Evolutionary conservation across 2,888 invertebrate species (phyloP).

Genomic region (Drosophila helvetica): DNA sequence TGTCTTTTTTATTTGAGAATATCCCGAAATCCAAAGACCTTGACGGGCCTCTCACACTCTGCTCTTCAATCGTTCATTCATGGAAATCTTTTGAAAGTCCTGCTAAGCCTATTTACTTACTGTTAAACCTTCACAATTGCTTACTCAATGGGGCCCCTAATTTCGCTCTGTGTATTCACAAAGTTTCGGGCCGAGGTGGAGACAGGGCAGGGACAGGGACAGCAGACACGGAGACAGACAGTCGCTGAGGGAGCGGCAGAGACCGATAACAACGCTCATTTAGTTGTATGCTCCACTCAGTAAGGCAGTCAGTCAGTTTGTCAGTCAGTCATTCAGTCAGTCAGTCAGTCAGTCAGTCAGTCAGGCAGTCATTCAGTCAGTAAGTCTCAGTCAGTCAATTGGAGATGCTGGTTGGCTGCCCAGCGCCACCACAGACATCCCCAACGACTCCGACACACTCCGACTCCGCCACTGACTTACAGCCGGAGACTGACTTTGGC

Average conservation of each 20-base stretch:
- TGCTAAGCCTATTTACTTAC: background rate
- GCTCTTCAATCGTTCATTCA: background rate
- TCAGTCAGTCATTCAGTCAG: constrained; percentile 32
- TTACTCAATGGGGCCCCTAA: constrained; percentile 24
- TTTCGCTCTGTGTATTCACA: constrained; percentile 26
- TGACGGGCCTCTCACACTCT: background rate
- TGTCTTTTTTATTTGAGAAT: background rate
- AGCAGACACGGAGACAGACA: constrained; percentile 21
- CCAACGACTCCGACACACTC: background rate
- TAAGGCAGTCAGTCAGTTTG: constrained; percentile 41
- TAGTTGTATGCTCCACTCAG: constrained; percentile 65
- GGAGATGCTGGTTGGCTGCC: constrained; percentile 66
- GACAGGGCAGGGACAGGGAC: constrained; percentile 5
- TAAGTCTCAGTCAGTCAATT: constrained; percentile 67
- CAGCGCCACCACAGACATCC: constrained; percentile 29
- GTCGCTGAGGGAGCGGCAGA: constrained; percentile 50
- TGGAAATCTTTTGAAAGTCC: background rate
- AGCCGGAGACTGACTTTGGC: constrained; percentile 34
- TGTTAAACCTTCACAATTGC: constrained; percentile 16
- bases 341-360: constrained; percentile 29
- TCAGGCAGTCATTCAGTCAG: constrained; percentile 48
- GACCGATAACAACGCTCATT: constrained; percentile 75
- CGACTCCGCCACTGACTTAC: background rate
- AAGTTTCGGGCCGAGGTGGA: background rate
- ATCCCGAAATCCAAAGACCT: background rate